A percentile compares a stretch with the other conserved stretches of the same genome.
Conservation (phyloP, 2,888 invertebrate species). For the Globia sparganii region DNA sequence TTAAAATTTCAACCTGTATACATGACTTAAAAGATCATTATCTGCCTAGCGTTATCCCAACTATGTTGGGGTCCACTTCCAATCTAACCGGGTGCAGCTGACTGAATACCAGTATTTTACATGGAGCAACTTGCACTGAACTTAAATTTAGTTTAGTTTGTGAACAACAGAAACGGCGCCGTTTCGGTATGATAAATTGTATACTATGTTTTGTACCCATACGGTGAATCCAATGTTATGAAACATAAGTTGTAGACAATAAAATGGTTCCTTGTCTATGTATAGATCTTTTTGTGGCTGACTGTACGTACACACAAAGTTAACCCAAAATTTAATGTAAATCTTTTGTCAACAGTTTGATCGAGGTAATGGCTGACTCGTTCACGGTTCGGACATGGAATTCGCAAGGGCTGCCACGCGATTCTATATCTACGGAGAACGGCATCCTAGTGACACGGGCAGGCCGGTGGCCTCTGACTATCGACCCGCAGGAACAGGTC, state of each 20-base stretch:
- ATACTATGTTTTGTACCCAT: not conserved
- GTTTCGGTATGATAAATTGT: not conserved
- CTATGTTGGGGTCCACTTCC: too few species aligned
- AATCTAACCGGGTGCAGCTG: too few species aligned
- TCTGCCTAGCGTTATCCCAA: too few species aligned
- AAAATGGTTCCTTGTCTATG: not conserved
- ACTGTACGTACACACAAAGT: not conserved
- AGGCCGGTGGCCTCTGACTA: slow-evolving; percentile 97
- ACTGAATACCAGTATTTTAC: too few species aligned
- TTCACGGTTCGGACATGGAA: slow-evolving; percentile 97
- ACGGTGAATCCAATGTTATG: not conserved
- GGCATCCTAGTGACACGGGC: slow-evolving; percentile 96
- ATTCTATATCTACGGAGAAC: slow-evolving; percentile 97
- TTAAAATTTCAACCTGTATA: too few species aligned
- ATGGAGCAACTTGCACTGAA: too few species aligned
- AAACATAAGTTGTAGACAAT: not conserved
- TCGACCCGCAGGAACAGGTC: slow-evolving; percentile 98
- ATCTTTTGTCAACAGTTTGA: slow-evolving; percentile 90
- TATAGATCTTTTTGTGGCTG: not conserved
- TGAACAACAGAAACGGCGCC: too few species aligned
- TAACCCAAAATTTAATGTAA: not conserved
- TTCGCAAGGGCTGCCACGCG: slow-evolving; percentile 96
- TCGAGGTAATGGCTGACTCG: slow-evolving; percentile 94
- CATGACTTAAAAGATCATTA: too few species aligned
- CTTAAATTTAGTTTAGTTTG: too few species aligned